phyloP scores from a whole-genome alignment of 2,888 invertebrate genomes.

The Dromius quadrimaculatus region DNA sequence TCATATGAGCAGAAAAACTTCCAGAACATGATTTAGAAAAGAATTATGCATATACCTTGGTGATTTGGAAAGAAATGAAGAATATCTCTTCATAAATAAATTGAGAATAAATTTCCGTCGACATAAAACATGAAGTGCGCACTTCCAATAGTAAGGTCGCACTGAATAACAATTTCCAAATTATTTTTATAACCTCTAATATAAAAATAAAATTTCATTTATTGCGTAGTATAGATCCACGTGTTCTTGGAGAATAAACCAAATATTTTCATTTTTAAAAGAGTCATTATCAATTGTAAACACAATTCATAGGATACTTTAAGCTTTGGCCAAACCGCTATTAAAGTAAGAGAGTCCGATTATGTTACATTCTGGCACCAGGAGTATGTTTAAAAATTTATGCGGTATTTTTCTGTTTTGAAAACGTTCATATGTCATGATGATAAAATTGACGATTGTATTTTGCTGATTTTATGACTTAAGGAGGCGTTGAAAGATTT shows the following conservation, averaged over 20 bases:
- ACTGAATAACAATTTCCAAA: too few species aligned
- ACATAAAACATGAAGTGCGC: too few species aligned
- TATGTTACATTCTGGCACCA: conserved; percentile 43
- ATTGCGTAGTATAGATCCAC: conserved; percentile 26
- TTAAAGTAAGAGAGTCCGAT: conserved; percentile 36
- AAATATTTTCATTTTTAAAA: conserved; percentile 35
- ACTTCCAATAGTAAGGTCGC: too few species aligned
- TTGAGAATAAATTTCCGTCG: too few species aligned
- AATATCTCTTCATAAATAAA: too few species aligned
- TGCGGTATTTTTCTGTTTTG: conserved; percentile 44
- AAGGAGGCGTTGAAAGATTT: conserved; percentile 48
- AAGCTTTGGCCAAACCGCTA: conserved; percentile 29
- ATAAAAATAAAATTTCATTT: conserved; percentile 21
- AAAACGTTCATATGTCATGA: conserved; percentile 46
- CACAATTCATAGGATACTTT: conserved; percentile 26
- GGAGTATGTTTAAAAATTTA: conserved; percentile 42
- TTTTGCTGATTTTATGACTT: conserved; percentile 46
- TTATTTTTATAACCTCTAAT: conserved; percentile 27
- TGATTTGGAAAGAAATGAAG: too few species aligned
- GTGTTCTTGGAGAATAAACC: conserved; percentile 9
- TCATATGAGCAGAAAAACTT: too few species aligned
- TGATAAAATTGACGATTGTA: conserved; percentile 49
- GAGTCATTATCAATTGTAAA: conserved; percentile 36
- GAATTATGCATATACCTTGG: too few species aligned
- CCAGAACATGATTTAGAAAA: too few species aligned